Percentiles rank a stretch among this genome's conserved stretches.
phyloP scores from a whole-genome alignment of 2,888 invertebrate species.

The Epirrhoe alternata region DNA sequence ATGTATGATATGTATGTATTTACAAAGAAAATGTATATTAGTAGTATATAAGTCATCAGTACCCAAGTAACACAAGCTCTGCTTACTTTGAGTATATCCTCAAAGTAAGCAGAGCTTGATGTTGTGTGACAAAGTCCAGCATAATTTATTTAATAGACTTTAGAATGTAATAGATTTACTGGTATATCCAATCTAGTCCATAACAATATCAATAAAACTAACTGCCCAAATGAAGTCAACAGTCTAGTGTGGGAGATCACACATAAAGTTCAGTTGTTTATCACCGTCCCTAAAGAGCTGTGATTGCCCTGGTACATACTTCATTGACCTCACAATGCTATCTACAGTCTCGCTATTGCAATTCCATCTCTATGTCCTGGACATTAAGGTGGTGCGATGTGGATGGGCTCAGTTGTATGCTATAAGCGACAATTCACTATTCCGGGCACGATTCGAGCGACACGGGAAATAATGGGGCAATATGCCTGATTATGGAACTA shows the following conservation, averaged over 20 bases:
- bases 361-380: conserved; percentile 34
- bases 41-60: no score
- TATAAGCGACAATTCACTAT: conserved; percentile 61
- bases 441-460: conserved; percentile 61
- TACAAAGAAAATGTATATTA: no score
- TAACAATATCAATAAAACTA: conserved; percentile 10
- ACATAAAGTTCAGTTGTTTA: conserved; percentile 55
- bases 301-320: conserved; percentile 55
- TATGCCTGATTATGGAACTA: conserved; percentile 36
- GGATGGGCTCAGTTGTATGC: conserved; percentile 48
- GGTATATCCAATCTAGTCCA: neutral
- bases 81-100: no score
- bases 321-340: conserved; percentile 21
- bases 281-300: conserved; percentile 58
- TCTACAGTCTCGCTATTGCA: neutral
- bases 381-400: conserved; percentile 7
- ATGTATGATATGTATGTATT: no score
- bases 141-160: no score
- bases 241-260: conserved; percentile 38
- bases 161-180: no score
- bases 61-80: no score
- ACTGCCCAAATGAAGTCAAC: conserved; percentile 22
- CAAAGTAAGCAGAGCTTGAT: no score
- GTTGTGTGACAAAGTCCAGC: no score
- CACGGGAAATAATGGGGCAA: conserved; percentile 61